Base-by-base conservation (phyloP, 2,888 invertebrate genomes). In the Dione juno region DNA sequence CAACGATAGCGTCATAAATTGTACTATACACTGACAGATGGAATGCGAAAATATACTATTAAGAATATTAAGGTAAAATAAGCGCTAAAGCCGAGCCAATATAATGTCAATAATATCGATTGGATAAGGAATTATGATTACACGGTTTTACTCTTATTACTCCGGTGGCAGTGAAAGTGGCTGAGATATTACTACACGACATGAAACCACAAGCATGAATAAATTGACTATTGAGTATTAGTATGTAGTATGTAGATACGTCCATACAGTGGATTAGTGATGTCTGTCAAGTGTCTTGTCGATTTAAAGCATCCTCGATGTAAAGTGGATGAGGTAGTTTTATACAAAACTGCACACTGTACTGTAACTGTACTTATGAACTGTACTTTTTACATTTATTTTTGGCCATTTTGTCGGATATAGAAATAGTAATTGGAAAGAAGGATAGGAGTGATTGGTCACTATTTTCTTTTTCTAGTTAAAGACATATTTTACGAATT, bases 81-180 rank as follows among this genome's bases (percentile, higher is more conserved):
- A 66, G 8, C 7, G 16, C 37, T 41, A 64, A 6, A 64, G n/a
- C 16, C 57, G 68, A 69, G 35, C 45, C 11, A 40, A 16, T n/a
- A n/a, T n/a, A n/a, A 43, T 52, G 52, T 53, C 59, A 67, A 45
- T 11, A 21, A 64, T 66, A 63, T 58, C 66, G 48, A 69, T 69
- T 68, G 40, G 69, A 19, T 52, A 71, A 41, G 57, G 67, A 45
- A 67, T 71, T 67, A 73, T 48, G 52, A 64, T 71, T 63, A 67
- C 54, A 63, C 63, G 70, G 28, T 48, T 54, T 71, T 50, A 59
- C 61, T 63, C 63, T 67, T 57, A 57, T 50, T 63, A 59, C 41
- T 65, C 41, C 66, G 63, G 53, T 54, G 66, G 54, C 67, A 74
- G 71, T 61, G 71, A 74, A 71, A 74, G 69, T 74, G 48, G 64